Percentiles rank a stretch among this genome's conserved stretches.
Evolutionary conservation across 2,113 vertebrate species (phyloP).

Genomic region (Rhinogobius similis): DNA sequence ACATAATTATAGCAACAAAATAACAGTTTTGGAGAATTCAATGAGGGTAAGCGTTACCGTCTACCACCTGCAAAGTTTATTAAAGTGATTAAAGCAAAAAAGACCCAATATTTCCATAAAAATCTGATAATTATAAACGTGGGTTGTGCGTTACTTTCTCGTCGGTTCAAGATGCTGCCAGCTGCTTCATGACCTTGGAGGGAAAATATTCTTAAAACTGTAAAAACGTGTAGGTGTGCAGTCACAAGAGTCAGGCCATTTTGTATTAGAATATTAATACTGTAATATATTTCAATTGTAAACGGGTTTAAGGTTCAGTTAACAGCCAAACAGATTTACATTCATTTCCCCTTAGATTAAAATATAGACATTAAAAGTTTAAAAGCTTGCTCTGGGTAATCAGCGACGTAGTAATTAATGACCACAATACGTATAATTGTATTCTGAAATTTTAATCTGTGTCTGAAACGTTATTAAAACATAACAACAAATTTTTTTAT

Average conservation of each 20-base stretch:
- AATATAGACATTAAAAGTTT: too few species aligned
- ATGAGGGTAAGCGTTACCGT: conserved; percentile 2
- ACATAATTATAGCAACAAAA: conserved; percentile 52
- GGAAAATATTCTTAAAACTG: not conserved
- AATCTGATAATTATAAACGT: conserved; percentile 47
- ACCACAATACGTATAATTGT: too few species aligned
- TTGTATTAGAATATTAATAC: not conserved
- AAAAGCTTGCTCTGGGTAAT: too few species aligned
- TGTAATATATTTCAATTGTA: not conserved
- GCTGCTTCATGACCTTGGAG: not conserved
- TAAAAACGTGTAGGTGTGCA: not conserved
- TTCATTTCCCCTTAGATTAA: too few species aligned
- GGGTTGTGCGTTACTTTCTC: not conserved
- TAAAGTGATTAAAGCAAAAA: conserved; percentile 24
- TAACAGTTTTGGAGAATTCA: conserved; percentile 36
- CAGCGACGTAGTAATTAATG: too few species aligned
- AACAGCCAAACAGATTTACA: too few species aligned
- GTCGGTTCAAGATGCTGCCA: not conserved
- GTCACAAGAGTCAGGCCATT: not conserved
- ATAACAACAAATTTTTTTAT: too few species aligned
- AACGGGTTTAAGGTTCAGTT: not conserved
- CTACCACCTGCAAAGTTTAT: conserved; percentile 39
- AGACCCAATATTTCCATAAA: conserved; percentile 39
- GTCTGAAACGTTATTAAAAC: too few species aligned
- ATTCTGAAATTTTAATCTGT: too few species aligned